phyloP scores from a whole-genome alignment of 1,140 invertebrate species.

The Panonychus citri region DNA sequence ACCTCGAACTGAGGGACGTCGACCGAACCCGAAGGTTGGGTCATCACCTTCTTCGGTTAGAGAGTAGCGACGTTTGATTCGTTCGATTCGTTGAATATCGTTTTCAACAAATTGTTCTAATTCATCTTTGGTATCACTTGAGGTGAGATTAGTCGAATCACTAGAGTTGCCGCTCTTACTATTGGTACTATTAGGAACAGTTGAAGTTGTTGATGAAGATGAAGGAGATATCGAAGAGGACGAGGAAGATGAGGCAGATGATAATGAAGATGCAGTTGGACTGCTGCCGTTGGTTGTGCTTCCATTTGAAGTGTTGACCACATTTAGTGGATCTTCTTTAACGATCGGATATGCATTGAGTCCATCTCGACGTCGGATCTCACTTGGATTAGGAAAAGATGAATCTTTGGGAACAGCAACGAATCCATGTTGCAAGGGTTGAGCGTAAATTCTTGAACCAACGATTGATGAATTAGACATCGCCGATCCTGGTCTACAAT shows the following conservation, averaged over 20 bases:
- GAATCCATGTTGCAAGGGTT: background rate
- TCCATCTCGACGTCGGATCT: constrained; percentile 12
- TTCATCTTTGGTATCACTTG: constrained; percentile 31
- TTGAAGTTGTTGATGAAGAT: background rate
- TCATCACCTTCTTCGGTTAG: constrained; percentile 30
- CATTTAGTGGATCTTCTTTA: background rate
- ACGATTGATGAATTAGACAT: background rate
- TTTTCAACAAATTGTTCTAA: constrained; percentile 58
- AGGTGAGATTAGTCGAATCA: background rate
- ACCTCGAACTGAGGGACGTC: constrained; percentile 54
- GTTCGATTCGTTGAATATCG: constrained; percentile 48
- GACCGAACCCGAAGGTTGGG: constrained; percentile 66
- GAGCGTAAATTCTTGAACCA: background rate
- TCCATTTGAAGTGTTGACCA: background rate
- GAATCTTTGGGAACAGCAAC: background rate
- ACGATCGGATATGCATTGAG: constrained; percentile 12
- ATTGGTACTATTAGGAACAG: no score
- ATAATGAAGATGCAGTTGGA: background rate
- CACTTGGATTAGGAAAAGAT: constrained; percentile 12
- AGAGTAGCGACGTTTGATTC: constrained; percentile 45
- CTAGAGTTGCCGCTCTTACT: background rate
- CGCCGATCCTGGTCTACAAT: background rate
- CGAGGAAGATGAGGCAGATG: background rate
- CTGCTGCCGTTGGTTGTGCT: background rate
- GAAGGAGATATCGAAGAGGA: background rate